Evolutionary conservation across 1,140 invertebrate genomes (phyloP).

Genomic region (Lamellibrachia luymesi): DNA sequence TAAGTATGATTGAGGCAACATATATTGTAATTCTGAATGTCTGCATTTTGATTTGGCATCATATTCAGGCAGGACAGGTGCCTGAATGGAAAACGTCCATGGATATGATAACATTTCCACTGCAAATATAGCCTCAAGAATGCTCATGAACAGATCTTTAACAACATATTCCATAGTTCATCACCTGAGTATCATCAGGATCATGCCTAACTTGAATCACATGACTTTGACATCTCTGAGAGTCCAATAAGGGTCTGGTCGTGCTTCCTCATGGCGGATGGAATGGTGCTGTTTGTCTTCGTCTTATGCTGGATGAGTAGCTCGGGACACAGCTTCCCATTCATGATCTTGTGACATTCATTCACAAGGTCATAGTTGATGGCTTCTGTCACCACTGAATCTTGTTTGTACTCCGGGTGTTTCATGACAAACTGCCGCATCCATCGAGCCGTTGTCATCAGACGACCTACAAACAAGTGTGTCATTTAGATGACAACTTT

Average conservation of each 20-base stretch:
- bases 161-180: neutral
- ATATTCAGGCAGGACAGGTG: neutral
- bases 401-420: slow-evolving; percentile 86
- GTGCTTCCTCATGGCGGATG: slow-evolving; percentile 15
- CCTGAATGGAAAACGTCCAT: neutral
- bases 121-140: no score
- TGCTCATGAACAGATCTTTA: neutral
- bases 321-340: slow-evolving; percentile 17
- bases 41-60: neutral
- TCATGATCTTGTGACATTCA: slow-evolving; percentile 62
- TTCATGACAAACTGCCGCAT: slow-evolving; percentile 83
- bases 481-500: neutral
- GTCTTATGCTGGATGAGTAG: slow-evolving; percentile 22
- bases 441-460: slow-evolving; percentile 79
- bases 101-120: neutral
- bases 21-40: neutral
- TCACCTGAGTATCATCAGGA: neutral
- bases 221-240: neutral
- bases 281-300: slow-evolving; percentile 21
- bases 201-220: neutral
- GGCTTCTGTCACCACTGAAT: slow-evolving; percentile 82
- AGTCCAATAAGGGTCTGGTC: neutral
- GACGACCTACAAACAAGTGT: slow-evolving; percentile 40
- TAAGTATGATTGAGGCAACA: neutral
- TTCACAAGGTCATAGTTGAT: slow-evolving; percentile 93